A percentile compares a stretch with the other conserved stretches of the same genome.
Conservation (phyloP, 1,140 invertebrate genomes). For the Drosophila ercepeae region DNA sequence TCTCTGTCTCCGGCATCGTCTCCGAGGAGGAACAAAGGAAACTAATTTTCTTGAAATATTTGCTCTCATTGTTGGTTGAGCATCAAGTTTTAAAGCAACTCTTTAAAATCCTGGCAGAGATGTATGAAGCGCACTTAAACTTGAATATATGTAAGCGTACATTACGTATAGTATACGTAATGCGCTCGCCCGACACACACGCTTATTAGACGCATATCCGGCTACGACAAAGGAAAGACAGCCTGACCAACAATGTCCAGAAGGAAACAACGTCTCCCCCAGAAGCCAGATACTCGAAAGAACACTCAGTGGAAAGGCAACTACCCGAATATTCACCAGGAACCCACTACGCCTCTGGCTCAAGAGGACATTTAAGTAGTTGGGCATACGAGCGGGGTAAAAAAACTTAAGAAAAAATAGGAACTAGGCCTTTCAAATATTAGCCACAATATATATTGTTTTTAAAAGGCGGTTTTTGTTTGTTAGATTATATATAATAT, state of each 20-base stretch:
- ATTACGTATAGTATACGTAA: constrained; percentile 76
- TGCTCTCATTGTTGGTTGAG: constrained; percentile 39
- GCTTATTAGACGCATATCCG: constrained; percentile 77
- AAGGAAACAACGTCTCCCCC: constrained; percentile 2
- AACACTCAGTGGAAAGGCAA: constrained; percentile 16
- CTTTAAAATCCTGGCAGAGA: constrained; percentile 51
- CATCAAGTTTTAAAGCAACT: constrained; percentile 33
- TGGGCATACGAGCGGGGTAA: background rate
- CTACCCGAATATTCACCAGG: constrained; percentile 22
- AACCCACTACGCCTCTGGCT: constrained; percentile 30
- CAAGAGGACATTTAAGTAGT: constrained; percentile 21
- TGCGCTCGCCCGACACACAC: constrained; percentile 59
- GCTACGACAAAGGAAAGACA: constrained; percentile 29
- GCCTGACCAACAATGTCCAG: constrained; percentile 60
- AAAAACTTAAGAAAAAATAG: no score
- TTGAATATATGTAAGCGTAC: constrained; percentile 45
- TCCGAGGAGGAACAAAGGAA: constrained; percentile 44
- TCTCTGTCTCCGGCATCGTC: background rate
- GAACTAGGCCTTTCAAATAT: no score
- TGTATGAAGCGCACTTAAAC: constrained; percentile 32
- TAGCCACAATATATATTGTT: no score
- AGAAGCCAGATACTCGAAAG: constrained; percentile 8
- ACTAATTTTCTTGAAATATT: constrained; percentile 60
- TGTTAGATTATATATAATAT: no score
- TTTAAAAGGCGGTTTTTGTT: no score